These are phyloP conservation scores for Macrobrachium nipponense DNA, from an alignment of 1,140 invertebrate genomes.

Conservation along the genomic window DNA sequence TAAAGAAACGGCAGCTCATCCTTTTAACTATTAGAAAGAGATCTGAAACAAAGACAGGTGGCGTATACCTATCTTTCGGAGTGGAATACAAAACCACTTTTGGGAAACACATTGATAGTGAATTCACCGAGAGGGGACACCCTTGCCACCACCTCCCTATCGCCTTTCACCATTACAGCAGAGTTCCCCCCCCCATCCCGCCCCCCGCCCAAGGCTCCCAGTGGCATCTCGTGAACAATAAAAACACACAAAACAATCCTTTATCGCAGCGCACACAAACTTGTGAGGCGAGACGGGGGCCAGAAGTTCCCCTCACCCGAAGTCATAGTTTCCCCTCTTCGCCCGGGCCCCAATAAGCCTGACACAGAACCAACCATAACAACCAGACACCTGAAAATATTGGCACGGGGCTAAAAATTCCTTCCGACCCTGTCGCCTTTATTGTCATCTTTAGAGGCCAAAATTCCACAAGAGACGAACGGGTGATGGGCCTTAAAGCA, in stretches of 20 bases:
- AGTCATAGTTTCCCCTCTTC: not conserved
- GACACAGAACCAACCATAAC: slow-evolving; percentile 43
- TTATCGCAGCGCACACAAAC: too few relatives aligned
- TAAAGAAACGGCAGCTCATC: too few relatives aligned
- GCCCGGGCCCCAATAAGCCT: slow-evolving; percentile 46
- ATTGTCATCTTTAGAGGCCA: slow-evolving; percentile 14
- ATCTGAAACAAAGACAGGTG: too few relatives aligned
- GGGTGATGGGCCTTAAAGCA: slow-evolving; percentile 22
- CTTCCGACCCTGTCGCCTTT: slow-evolving; percentile 2
- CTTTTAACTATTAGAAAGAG: too few relatives aligned
- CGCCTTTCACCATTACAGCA: not conserved
- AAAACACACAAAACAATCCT: too few relatives aligned
- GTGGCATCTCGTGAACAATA: not conserved
- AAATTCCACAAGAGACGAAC: not conserved
- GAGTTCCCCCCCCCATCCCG: not conserved
- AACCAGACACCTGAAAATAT: slow-evolving; percentile 52
- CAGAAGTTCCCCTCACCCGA: not conserved
- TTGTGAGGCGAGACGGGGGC: too few relatives aligned
- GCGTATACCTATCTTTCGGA: too few relatives aligned
- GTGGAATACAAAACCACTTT: not conserved
- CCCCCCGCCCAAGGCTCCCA: not conserved
- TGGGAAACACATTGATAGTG: not conserved
- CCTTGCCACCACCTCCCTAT: not conserved
- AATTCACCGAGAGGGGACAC: not conserved
- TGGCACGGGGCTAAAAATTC: slow-evolving; percentile 53